Conservation (phyloP, 2,797 vertebrate genomes). For the Lepidocolaptes lacrymiger region DNA sequence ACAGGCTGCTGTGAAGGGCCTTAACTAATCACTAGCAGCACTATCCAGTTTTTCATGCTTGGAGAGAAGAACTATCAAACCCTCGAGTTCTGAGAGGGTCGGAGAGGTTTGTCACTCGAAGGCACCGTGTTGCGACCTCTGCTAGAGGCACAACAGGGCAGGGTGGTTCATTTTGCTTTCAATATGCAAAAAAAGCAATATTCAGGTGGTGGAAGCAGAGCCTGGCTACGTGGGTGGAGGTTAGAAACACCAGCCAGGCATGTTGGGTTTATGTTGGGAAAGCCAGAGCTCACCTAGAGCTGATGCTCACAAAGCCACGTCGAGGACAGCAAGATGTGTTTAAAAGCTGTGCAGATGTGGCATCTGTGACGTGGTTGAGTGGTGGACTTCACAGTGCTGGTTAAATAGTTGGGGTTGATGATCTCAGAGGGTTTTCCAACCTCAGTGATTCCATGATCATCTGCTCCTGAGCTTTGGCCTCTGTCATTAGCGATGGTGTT, state of each 20-base stretch:
- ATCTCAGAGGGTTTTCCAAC: neutral
- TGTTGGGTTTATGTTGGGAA: neutral
- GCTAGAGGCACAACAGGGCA: neutral
- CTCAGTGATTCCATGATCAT: neutral
- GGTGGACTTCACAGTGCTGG: neutral
- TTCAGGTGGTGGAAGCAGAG: neutral
- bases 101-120: neutral
- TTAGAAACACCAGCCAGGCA: rapidly evolving
- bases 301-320: neutral
- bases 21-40: neutral
- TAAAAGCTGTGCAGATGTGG: neutral
- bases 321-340: neutral
- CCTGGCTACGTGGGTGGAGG: neutral
- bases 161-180: neutral
- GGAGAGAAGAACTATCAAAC: neutral
- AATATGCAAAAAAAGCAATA: neutral
- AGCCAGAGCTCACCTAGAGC: neutral
- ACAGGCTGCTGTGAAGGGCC: neutral
- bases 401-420: neutral
- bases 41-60: neutral
- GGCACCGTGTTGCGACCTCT: neutral
- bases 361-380: neutral
- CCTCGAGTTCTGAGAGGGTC: neutral
- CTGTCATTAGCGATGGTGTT: neutral
- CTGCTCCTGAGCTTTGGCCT: rapidly evolving